A percentile compares a stretch with the other conserved stretches of the same genome.
phyloP scores from a whole-genome alignment of 2,113 vertebrate species.

The Phasianus colchicus region DNA sequence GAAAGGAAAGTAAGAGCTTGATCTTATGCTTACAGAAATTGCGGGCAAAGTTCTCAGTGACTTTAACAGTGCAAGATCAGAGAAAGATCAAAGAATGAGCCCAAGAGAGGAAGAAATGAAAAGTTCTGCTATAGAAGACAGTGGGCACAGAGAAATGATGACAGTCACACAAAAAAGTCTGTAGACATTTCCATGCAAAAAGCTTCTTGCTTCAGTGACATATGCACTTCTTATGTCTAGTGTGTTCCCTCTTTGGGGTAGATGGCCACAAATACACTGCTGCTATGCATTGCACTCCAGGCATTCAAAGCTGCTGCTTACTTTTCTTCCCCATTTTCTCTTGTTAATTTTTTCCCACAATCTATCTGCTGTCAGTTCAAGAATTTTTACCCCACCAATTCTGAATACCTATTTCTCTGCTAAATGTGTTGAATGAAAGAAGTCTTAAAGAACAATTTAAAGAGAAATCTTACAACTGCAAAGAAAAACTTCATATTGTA shows the following conservation, averaged over 20 bases:
- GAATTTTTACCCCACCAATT: background rate
- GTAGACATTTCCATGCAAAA: background rate
- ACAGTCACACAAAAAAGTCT: background rate
- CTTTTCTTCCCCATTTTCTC: background rate
- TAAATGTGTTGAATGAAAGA: background rate
- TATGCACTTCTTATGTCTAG: background rate
- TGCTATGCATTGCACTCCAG: background rate
- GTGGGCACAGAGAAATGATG: background rate
- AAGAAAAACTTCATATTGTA: background rate
- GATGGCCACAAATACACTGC: background rate
- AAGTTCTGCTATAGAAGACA: slow-evolving; percentile 10
- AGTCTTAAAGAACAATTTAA: background rate
- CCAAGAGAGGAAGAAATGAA: background rate
- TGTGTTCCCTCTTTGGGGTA: slow-evolving; percentile 1
- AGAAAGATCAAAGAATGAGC: background rate
- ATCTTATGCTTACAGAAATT: slow-evolving; percentile 5
- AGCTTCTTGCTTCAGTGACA: background rate
- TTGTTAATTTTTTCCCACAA: background rate
- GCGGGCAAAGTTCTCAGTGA: background rate
- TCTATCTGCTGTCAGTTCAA: background rate
- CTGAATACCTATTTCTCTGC: background rate
- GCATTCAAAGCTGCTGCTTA: background rate
- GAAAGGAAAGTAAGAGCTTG: background rate
- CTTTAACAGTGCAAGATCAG: background rate
- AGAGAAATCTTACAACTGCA: background rate